Evolutionary conservation across 2,888 invertebrate genomes (phyloP).

Genomic region (Muschampia plurimacula): DNA sequence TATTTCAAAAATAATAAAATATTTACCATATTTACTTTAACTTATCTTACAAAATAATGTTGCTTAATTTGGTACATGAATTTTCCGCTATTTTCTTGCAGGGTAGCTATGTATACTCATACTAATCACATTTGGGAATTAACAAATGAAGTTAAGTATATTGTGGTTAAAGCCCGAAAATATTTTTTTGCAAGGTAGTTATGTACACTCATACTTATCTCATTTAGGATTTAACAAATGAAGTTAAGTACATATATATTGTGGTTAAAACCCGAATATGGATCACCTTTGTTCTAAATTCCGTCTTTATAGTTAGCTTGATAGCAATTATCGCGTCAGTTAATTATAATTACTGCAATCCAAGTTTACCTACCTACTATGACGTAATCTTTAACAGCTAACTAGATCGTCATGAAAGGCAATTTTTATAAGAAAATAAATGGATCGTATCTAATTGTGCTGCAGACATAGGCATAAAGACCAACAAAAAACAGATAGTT

Average conservation of each 20-base stretch:
- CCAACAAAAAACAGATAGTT: background rate
- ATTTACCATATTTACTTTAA: background rate
- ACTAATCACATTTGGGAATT: too few species aligned
- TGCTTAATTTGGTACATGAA: background rate
- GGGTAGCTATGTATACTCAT: too few species aligned
- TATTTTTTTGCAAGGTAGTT: background rate
- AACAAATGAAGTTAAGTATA: too few species aligned
- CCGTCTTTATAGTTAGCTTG: conserved; percentile 7
- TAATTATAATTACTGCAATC: conserved; percentile 28
- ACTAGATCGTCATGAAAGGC: conserved; percentile 4
- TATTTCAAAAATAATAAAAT: background rate
- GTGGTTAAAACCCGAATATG: conserved; percentile 5
- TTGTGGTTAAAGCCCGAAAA: conserved; percentile 1
- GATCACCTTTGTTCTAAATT: conserved; percentile 27
- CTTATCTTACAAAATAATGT: background rate
- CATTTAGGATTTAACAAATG: too few species aligned
- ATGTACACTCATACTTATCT: too few species aligned
- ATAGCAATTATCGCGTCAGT: conserved; percentile 29
- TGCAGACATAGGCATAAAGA: background rate
- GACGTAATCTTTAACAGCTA: background rate
- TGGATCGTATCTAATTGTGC: conserved; percentile 10
- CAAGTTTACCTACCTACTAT: conserved; percentile 13
- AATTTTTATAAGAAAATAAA: conserved; percentile 10
- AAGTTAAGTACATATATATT: too few species aligned
- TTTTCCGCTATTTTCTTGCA: too few species aligned